Base-by-base conservation (phyloP, 2,113 vertebrate species). In the Gavia stellata region DNA sequence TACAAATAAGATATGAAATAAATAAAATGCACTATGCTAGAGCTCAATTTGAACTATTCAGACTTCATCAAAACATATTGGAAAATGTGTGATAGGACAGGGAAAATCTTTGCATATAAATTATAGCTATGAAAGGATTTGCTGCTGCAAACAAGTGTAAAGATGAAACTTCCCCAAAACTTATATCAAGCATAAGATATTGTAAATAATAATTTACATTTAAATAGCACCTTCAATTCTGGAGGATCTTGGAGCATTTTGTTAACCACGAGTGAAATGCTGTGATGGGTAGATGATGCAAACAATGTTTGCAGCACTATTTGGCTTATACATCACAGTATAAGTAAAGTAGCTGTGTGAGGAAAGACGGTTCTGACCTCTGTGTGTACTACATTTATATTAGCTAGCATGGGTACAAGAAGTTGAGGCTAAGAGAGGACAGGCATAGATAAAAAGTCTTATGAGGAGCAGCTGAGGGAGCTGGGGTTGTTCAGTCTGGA, bases 201-300 rank as follows among this genome's bases (percentile, higher is more conserved):
- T 94, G 92, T 92, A 97, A 97, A 97, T 95, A 97, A 97, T 97
- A 93, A 96, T 97, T 97, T 97, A 96, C 93, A 97, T 97, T 97
- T 97, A 96, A 97, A 97, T 97, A 96, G 82, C 74, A 90, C 91
- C 92, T 95, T 92, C 77, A 55, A 0, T 94, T 94, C 31, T 29
- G 72, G 89, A 92, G 90, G 73, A 83, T 89, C 78, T 56, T 34
- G 61, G 67, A 88, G 52, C 56, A n/a, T 94, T 93, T 91, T 81
- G 25, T 80, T 84, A 93, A 92, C 72, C 85, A 65, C 40, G 29
- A 75, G 71, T 90, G 89, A 95, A 83, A 88, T 33, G 85, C 80
- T 68, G 73, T 62, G 86, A 18, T 44, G 65, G 86, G 77, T 68
- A 77, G 86, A 61, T 68, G 72, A 17, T 70, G 53, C 53, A 45